Conservation (phyloP, 2,888 invertebrate species). For the Drosophila diplacantha region DNA sequence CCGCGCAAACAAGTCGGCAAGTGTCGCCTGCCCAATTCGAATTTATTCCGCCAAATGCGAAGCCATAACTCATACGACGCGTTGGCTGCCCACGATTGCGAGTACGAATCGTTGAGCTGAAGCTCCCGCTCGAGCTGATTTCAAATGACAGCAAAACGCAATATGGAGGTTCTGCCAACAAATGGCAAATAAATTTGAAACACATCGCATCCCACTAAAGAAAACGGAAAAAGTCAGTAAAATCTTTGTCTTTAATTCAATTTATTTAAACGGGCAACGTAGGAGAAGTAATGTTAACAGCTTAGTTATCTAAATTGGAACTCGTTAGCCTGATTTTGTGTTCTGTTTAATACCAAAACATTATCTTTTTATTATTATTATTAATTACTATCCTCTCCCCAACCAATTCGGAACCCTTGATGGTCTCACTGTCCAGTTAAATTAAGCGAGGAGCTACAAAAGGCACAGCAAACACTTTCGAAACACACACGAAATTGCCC, state of each 20-base stretch:
- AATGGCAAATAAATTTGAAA: slow-evolving; percentile 28
- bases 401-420: slow-evolving; percentile 4
- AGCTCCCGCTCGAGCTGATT: slow-evolving; percentile 9
- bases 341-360: background rate
- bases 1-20: slow-evolving; percentile 51
- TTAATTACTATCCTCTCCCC: background rate
- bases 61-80: slow-evolving; percentile 57
- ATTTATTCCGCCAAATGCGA: slow-evolving; percentile 46
- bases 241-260: background rate
- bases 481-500: slow-evolving; percentile 69
- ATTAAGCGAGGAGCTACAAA: slow-evolving; percentile 42
- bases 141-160: slow-evolving; percentile 23
- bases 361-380: background rate
- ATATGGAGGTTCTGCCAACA: slow-evolving; percentile 14
- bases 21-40: slow-evolving; percentile 46
- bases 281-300: no score
- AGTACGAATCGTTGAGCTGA: slow-evolving; percentile 23
- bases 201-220: slow-evolving; percentile 15
- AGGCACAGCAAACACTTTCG: slow-evolving; percentile 54
- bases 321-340: no score
- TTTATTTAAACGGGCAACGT: background rate
- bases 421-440: slow-evolving; percentile 42
- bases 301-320: no score
- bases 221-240: background rate
- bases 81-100: slow-evolving; percentile 40